Evolutionary conservation across 1,140 invertebrate genomes (phyloP).

Genomic region (Steinernema feltiae): DNA sequence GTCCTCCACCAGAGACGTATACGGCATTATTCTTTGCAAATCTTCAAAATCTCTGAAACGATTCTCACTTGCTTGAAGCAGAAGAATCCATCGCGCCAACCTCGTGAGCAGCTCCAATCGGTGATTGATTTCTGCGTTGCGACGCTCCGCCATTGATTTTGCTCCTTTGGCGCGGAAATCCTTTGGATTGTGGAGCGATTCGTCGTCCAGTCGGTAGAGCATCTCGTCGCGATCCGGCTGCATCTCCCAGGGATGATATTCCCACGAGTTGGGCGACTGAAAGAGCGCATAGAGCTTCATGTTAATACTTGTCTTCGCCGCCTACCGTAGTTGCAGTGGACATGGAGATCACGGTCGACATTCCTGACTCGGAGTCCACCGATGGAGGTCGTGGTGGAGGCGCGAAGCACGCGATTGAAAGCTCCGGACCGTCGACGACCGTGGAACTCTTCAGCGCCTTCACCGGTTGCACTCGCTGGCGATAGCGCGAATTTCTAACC

Average conservation of each 20-base stretch:
- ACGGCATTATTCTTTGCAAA: not conserved
- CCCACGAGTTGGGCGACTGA: not conserved
- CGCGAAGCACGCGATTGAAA: not conserved
- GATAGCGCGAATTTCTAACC: not conserved
- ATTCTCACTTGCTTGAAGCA: not conserved
- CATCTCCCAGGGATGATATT: constrained; percentile 8
- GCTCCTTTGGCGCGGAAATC: not conserved
- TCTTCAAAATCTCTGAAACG: not conserved
- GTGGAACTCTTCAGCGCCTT: not conserved
- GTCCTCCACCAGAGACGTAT: not conserved
- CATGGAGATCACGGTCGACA: not conserved
- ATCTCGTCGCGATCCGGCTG: not conserved
- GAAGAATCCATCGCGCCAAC: not conserved
- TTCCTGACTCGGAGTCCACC: not conserved
- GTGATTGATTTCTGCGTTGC: not conserved
- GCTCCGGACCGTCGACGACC: not conserved
- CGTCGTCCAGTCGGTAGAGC: not conserved
- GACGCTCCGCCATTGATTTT: not conserved
- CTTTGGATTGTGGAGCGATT: not conserved
- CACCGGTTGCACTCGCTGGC: not conserved
- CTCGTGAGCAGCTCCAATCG: not conserved
- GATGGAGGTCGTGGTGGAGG: not conserved
- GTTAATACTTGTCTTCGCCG: not conserved
- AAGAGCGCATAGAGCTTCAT: not conserved
- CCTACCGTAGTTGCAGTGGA: constrained; percentile 2